Conservation (phyloP, 37 sponge, comb jelly and placozoan species). For the Cladorhizidae sp. region DNA sequence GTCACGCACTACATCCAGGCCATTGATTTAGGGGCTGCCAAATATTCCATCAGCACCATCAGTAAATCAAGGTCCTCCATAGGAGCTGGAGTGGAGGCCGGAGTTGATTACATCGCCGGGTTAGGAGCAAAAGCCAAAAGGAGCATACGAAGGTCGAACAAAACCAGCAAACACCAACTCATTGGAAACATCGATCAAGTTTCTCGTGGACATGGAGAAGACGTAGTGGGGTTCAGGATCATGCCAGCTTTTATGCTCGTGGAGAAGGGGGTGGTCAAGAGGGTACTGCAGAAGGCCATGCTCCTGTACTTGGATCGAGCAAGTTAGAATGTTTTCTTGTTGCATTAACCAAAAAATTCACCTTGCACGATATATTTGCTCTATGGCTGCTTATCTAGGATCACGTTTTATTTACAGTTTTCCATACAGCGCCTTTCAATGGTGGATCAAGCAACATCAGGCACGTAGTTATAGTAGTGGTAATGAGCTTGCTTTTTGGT, state of each 20-base stretch:
- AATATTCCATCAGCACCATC: neutral
- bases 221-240: neutral
- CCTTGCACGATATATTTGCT: too few relatives aligned
- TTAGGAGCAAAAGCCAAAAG: neutral
- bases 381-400: too few relatives aligned
- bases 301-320: neutral
- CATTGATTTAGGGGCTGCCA: neutral
- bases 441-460: too few relatives aligned
- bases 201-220: neutral
- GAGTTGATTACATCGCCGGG: neutral
- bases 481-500: too few relatives aligned
- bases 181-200: conserved; percentile 1
- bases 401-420: too few relatives aligned
- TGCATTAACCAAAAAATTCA: too few relatives aligned
- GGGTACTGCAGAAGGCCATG: neutral
- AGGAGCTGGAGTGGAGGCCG: neutral
- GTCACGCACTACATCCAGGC: neutral
- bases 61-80: neutral
- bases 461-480: too few relatives aligned
- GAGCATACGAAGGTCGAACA: neutral
- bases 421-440: too few relatives aligned
- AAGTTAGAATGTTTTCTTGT: neutral
- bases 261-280: neutral
- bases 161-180: neutral
- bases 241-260: neutral